These are phyloP conservation scores for Sebastes reedi DNA, from an alignment of 2,797 vertebrate genomes.

Conservation along the genomic window DNA sequence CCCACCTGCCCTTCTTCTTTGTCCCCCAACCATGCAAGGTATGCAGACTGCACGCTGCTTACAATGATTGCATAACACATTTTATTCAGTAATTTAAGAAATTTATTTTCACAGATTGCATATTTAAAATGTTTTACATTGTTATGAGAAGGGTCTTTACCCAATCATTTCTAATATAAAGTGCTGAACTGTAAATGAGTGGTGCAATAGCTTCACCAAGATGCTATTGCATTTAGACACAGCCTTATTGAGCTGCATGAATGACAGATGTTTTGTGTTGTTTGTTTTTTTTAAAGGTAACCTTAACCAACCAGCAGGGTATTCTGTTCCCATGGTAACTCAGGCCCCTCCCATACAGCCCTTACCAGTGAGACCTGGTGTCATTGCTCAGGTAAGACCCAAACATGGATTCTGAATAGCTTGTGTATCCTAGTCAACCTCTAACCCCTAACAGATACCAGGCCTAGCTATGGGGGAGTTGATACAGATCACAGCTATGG, in stretches of 20 bases:
- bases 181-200: background rate
- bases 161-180: background rate
- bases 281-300: constrained; percentile 68
- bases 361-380: constrained; percentile 91
- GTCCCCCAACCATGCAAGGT: constrained; percentile 96
- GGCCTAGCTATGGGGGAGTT: background rate
- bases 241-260: background rate
- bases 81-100: background rate
- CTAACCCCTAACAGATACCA: background rate
- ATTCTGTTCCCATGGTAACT: constrained; percentile 92
- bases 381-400: constrained; percentile 90
- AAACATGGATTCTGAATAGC: background rate
- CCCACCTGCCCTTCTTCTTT: constrained; percentile 94
- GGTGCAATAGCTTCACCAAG: background rate
- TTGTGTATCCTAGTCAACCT: background rate
- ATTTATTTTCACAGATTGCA: background rate
- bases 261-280: background rate
- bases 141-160: background rate
- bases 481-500: background rate
- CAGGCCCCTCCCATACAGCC: constrained; percentile 93
- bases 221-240: background rate
- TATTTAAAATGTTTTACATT: background rate
- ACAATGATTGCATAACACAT: background rate
- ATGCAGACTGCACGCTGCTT: background rate
- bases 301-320: constrained; percentile 90